Percentiles rank a stretch among this genome's conserved stretches.
Evolutionary conservation across 1,140 invertebrate species (phyloP).

Genomic region (Antheraea pernyi): DNA sequence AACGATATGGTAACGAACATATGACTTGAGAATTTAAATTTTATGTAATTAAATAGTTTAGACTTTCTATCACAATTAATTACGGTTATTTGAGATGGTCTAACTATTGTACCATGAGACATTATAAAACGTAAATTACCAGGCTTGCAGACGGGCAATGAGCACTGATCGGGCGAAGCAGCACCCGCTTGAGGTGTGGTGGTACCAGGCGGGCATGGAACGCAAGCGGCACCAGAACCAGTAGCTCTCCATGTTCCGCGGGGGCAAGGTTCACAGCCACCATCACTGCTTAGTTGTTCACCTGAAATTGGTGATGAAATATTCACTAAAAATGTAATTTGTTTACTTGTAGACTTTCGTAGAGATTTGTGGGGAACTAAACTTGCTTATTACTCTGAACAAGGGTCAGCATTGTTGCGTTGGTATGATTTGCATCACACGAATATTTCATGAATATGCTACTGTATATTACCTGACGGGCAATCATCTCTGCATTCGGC

Average conservation of each 20-base stretch:
- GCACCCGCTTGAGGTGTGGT: constrained; percentile 93
- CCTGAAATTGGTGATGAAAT: constrained; percentile 49
- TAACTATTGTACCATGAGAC: too few species aligned
- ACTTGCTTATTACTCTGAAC: too few species aligned
- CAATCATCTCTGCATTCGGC: constrained; percentile 95
- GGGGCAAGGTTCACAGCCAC: constrained; percentile 95
- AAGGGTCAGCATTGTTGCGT: too few species aligned
- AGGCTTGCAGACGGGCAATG: constrained; percentile 91
- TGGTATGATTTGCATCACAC: too few species aligned
- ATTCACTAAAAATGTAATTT: too few species aligned
- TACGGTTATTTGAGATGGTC: too few species aligned
- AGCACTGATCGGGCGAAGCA: constrained; percentile 93
- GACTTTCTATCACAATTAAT: too few species aligned
- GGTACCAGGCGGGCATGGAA: constrained; percentile 91
- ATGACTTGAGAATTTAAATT: not conserved
- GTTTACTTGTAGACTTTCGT: too few species aligned
- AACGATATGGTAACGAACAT: constrained; percentile 5
- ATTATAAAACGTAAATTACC: constrained; percentile 61
- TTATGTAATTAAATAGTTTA: too few species aligned
- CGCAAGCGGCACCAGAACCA: constrained; percentile 93
- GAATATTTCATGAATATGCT: too few species aligned
- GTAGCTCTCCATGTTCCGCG: constrained; percentile 93
- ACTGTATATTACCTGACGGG: constrained; percentile 81
- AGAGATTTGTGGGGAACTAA: too few species aligned
- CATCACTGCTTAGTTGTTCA: constrained; percentile 92